These are phyloP conservation scores for Nasonia oneida DNA, from an alignment of 2,888 invertebrate genomes.

Conservation along the genomic window DNA sequence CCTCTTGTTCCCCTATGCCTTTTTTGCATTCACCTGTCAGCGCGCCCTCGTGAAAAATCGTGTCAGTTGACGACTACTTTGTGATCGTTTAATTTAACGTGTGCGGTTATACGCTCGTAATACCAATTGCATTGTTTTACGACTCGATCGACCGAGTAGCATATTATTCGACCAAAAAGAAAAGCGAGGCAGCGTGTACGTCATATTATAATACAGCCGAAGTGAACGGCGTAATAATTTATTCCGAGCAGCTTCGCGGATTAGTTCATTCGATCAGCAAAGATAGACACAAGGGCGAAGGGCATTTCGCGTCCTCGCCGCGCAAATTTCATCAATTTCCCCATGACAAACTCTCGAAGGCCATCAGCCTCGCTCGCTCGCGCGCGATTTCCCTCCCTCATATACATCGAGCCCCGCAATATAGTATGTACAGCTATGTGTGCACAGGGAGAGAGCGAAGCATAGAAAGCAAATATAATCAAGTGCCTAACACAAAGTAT, in stretches of 20 bases:
- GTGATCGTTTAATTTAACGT: neutral
- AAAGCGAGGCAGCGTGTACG: neutral
- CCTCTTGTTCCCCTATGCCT: neutral
- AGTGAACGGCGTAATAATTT: neutral
- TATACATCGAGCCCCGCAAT: neutral
- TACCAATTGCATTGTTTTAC: neutral
- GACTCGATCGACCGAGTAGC: neutral
- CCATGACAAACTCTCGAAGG: neutral
- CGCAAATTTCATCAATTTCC: conserved; percentile 46
- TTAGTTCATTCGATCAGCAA: conserved; percentile 2
- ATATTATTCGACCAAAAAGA: too few relatives aligned
- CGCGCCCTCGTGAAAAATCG: neutral
- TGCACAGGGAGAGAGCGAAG: neutral
- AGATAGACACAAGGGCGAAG: neutral
- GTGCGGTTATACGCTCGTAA: neutral
- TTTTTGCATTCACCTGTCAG: conserved; percentile 25
- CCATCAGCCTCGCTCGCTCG: neutral
- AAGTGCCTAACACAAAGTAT: conserved; percentile 46
- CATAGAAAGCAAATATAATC: conserved; percentile 49
- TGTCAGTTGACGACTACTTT: neutral
- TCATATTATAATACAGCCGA: too few relatives aligned
- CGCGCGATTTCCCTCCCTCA: conserved; percentile 2
- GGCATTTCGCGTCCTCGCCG: conserved; percentile 9
- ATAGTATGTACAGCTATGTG: neutral
- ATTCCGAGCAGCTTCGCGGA: neutral